Evolutionary conservation across 2,888 invertebrate genomes (phyloP).

Genomic region (Euplagia quadripunctaria): DNA sequence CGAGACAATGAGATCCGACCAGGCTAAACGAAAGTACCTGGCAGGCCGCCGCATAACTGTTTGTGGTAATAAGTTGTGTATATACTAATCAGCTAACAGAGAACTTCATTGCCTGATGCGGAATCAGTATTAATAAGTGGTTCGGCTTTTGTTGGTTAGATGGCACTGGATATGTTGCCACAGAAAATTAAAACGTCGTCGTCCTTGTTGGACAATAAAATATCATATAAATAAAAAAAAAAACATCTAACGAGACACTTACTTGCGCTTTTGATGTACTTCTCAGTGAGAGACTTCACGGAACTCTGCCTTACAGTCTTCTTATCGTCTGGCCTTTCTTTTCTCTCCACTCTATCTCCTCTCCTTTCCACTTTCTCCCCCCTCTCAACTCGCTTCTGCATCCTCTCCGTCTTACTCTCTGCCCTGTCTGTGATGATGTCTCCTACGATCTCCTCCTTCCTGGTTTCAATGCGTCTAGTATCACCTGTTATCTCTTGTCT

Average conservation of each 20-base stretch:
- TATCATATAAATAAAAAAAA: too few species aligned
- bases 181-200: too few species aligned
- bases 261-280: conserved; percentile 91
- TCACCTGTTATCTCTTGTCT: conserved; percentile 32
- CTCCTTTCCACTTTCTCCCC: conserved; percentile 58
- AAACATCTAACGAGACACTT: conserved; percentile 52
- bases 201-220: too few species aligned
- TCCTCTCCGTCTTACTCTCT: conserved; percentile 42
- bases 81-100: too few species aligned
- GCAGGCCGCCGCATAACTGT: too few species aligned
- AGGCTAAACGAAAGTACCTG: too few species aligned
- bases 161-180: too few species aligned
- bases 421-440: conserved; percentile 16
- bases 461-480: conserved; percentile 35
- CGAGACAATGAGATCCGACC: too few species aligned
- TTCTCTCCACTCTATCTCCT: conserved; percentile 58
- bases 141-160: too few species aligned
- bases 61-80: too few species aligned
- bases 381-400: conserved; percentile 45
- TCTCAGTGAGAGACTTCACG: conserved; percentile 93
- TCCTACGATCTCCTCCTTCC: conserved; percentile 36
- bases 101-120: too few species aligned
- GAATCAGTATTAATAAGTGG: too few species aligned
- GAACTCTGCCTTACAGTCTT: conserved; percentile 90
- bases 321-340: conserved; percentile 70